Evolutionary conservation across 2,888 invertebrate species (phyloP).

Genomic region (Amblyteles armatorius): DNA sequence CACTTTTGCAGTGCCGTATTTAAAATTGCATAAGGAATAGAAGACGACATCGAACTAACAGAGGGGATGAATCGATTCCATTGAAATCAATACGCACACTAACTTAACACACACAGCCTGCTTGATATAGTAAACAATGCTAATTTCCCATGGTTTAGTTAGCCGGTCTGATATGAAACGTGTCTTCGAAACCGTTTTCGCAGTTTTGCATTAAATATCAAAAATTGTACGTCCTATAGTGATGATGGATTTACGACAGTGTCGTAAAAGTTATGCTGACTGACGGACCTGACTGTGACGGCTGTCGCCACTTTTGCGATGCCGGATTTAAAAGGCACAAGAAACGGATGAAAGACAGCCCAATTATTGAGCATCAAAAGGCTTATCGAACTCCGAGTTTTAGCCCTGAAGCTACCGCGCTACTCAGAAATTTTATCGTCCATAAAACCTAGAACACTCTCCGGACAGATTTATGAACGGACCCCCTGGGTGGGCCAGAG

Average conservation of each 20-base stretch:
- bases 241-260: too few relatives aligned
- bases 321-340: slow-evolving; percentile 18
- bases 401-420: slow-evolving; percentile 47
- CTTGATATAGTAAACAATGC: too few relatives aligned
- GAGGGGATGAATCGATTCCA: too few relatives aligned
- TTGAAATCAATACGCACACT: too few relatives aligned
- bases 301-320: slow-evolving; percentile 25
- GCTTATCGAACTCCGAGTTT: slow-evolving; percentile 49
- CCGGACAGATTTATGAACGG: slow-evolving; percentile 60
- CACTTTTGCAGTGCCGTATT: slow-evolving; percentile 35
- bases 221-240: too few relatives aligned
- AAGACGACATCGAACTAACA: background rate
- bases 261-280: slow-evolving; percentile 19
- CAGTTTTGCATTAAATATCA: too few relatives aligned
- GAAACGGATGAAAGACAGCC: slow-evolving; percentile 25
- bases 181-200: too few relatives aligned
- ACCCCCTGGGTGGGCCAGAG: slow-evolving; percentile 26
- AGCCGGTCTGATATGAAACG: too few relatives aligned
- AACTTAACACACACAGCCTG: too few relatives aligned
- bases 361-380: slow-evolving; percentile 54
- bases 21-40: background rate
- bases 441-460: slow-evolving; percentile 63
- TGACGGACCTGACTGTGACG: background rate
- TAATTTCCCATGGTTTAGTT: too few relatives aligned
- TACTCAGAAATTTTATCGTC: slow-evolving; percentile 62